Conservation (phyloP, 2,797 vertebrate species). For the Microctenopoma lineatum region DNA sequence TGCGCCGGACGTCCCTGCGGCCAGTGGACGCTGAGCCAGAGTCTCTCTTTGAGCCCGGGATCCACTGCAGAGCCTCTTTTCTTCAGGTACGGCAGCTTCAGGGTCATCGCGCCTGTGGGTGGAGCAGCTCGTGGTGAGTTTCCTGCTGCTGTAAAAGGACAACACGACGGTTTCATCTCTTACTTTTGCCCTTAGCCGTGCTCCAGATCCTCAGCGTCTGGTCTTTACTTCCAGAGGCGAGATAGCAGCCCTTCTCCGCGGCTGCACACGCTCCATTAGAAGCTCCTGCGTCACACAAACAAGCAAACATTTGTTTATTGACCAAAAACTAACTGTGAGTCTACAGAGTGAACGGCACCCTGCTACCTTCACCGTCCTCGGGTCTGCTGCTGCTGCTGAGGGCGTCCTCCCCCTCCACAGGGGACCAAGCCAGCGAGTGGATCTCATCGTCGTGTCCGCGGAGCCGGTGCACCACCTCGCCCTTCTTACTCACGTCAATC, state of each 20-base stretch:
- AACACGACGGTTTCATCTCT: conserved; percentile 12
- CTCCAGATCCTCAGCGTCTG: conserved; percentile 96
- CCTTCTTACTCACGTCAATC: conserved; percentile 93
- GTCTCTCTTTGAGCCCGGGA: conserved; percentile 89
- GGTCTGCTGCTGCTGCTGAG: conserved; percentile 51
- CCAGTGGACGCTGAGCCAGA: conserved; percentile 95
- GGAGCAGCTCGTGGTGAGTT: no score
- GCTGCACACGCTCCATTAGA: conserved; percentile 69
- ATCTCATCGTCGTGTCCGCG: conserved; percentile 97
- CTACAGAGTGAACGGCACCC: no score
- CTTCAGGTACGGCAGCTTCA: conserved; percentile 94
- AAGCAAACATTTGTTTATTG: background rate
- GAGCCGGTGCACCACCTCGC: conserved; percentile 89
- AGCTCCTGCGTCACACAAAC: background rate
- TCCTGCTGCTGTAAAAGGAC: background rate
- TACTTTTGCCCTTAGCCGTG: conserved; percentile 89
- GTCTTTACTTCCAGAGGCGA: conserved; percentile 96
- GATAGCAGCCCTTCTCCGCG: conserved; percentile 83
- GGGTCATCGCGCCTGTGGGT: conserved; percentile 84
- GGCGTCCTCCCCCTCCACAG: conserved; percentile 80
- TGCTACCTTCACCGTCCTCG: conserved; percentile 84
- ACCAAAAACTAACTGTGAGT: no score
- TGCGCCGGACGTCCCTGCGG: conserved; percentile 83
- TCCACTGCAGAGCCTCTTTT: conserved; percentile 88
- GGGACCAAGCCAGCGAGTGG: conserved; percentile 94